Evolutionary conservation across 2,888 invertebrate species (phyloP), one percentile per base, ranked within the genome.

Genomic region (Geotrupes spiniger): DNA sequence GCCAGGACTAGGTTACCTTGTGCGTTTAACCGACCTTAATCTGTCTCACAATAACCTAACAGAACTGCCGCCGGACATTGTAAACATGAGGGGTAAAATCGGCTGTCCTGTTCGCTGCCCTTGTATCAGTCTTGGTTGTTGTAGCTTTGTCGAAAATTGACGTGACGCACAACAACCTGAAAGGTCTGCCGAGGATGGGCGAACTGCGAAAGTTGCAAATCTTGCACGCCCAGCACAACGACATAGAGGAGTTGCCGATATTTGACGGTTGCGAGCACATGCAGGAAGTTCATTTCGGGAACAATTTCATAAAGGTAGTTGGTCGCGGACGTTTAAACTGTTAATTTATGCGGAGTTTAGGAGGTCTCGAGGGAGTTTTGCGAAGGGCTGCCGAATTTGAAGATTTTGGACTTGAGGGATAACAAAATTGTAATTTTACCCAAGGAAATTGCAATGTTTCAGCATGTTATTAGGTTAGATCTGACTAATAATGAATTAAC

Each of bases 171-270:
- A 92, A 92, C 69, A 80, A 80, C 62, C 70, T 92, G 47, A 80
- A 78, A 61, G 64, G 64, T 31, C 66, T 89, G 49, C 86, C 91
- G 4, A 12, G 21, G 5, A 73, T 91, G 66, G 85, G 87, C 6
- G 85, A 88, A 64, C 71, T 92, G 53, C 76, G 86, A 40, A 86
- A 85, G 73, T 76, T 91, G 69, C 85, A 88, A 69, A 76, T 83
- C 49, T 71, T 93, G 15, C 85, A 89, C 65, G 81, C 89, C 2
- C 85, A 91, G 62, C 87, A 91, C 65, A 95, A 95, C 73, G 84
- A 89, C 63, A 82, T 95, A 57, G 75, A 77, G 55, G 75, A 74
- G 52, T 73, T 94, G 51, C 93, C 94, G 0, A 82, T 85, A 63
- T 84, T 92, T 53, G 82, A 80, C 59, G 87, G 88, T 40, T 92